Evolutionary conservation across 2,113 vertebrate species (phyloP).

Genomic region (Alligator sinensis): DNA sequence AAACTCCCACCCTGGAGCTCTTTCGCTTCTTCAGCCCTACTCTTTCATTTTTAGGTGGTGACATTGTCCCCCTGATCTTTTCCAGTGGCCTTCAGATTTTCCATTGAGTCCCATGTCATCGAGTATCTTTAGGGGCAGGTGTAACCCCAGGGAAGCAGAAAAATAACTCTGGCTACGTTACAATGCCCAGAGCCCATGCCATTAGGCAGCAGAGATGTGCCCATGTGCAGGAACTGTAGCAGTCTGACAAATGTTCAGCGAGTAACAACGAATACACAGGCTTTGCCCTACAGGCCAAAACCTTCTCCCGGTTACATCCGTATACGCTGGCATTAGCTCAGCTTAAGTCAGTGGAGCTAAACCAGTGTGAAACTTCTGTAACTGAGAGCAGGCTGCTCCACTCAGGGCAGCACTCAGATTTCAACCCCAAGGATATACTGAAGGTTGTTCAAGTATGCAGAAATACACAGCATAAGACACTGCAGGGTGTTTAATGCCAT

Average conservation of each 20-base stretch:
- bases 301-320: background rate
- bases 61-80: background rate
- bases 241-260: slow-evolving; percentile 10
- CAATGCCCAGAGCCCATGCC: fast-evolving
- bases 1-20: background rate
- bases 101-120: background rate
- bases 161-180: fast-evolving
- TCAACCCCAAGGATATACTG: background rate
- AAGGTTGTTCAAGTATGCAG: background rate
- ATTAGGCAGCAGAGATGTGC: background rate
- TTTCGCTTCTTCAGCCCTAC: background rate
- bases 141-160: fast-evolving
- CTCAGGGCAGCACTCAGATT: background rate
- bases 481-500: background rate
- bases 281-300: background rate
- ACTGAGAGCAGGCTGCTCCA: background rate
- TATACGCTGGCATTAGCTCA: background rate
- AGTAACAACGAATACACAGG: background rate
- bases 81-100: background rate
- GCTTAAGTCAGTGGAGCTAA: background rate
- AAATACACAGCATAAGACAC: background rate
- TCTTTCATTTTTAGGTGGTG: background rate
- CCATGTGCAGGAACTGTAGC: background rate
- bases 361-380: background rate
- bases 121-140: background rate